Base-by-base conservation (phyloP, 2,113 vertebrate genomes). In the Festucalex cinctus region DNA sequence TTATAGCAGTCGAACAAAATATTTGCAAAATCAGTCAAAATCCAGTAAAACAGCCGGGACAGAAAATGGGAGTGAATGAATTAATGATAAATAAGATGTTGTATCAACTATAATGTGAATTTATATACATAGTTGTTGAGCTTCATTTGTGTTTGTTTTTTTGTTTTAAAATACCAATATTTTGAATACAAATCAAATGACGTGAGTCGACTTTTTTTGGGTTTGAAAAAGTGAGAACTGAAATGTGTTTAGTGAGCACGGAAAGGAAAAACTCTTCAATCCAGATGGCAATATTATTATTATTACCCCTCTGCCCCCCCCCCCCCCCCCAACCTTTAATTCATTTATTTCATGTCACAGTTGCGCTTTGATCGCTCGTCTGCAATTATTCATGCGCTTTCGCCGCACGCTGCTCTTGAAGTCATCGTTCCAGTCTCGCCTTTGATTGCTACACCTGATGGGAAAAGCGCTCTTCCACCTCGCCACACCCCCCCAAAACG, bases 291-390 rank as follows among this genome's bases (percentile, higher is more conserved):
- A 77, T 84, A 80, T 89, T 83, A 88, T 89, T 83, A 88, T 73
- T 44, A 39, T 67, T 36, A 41, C 36, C 10, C 57, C 17, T 16
- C 57, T 4, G 3, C 28, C 39, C 41, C 6, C 10, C 13, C 76
- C 74, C 26, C 22, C 22, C 37, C 39, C 7, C 76, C 74, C 63
- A 32, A 75, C 78, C 77, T 86, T 88, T 85, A 87, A 89, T 88
- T 89, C 83, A 87, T 90, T 85, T 89, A 89, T 90, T 88, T 88
- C 82, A 83, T 86, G 87, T 89, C 87, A 88, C 89, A 89, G 86
- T 88, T 77, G 81, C 60, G 86, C 87, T 90, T 89, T 90, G 89
- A 90, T 90, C 85, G 71, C 80, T 73, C 71, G 84, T 84, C 82
- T 89, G 87, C 86, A 89, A 89, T 90, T 87, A 88, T 90, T 89